These are phyloP conservation scores for Dinothrombium tinctorium DNA, from an alignment of 1,140 invertebrate species.

Conservation along the genomic window DNA sequence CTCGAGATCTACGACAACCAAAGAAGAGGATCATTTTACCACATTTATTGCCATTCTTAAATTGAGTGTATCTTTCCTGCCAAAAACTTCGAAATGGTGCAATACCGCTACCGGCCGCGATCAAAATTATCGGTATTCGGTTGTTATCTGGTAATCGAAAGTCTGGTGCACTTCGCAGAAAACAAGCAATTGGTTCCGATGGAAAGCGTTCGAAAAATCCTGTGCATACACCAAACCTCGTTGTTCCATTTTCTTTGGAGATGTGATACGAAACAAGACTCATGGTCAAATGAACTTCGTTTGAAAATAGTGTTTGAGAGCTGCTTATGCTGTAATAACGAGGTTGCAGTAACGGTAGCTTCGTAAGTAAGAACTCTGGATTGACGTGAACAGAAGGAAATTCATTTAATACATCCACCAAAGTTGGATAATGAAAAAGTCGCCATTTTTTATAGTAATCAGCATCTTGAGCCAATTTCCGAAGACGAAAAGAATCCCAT, in stretches of 20 bases:
- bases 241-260: slow-evolving; percentile 10
- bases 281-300: slow-evolving; percentile 22
- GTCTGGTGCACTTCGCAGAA: slow-evolving; percentile 18
- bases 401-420: slow-evolving; percentile 21
- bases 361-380: no score
- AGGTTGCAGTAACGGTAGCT: no score
- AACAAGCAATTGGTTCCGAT: slow-evolving; percentile 18
- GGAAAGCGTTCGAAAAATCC: slow-evolving; percentile 19
- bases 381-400: slow-evolving; percentile 22
- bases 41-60: neutral
- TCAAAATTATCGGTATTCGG: slow-evolving; percentile 7
- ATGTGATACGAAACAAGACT: slow-evolving; percentile 20
- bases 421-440: slow-evolving; percentile 18
- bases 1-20: slow-evolving; percentile 20
- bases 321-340: no score
- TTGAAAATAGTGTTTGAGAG: no score
- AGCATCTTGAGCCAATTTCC: slow-evolving; percentile 33
- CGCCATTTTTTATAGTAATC: slow-evolving; percentile 22
- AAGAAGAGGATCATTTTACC: slow-evolving; percentile 22
- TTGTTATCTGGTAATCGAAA: slow-evolving; percentile 11
- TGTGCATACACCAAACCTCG: slow-evolving; percentile 21
- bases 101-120: slow-evolving; percentile 13
- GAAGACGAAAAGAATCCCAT: slow-evolving; percentile 38
- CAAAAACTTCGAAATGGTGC: slow-evolving; percentile 14
- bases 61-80: slow-evolving; percentile 8